Conservation (phyloP, 2,113 vertebrate species). For the Eubucco bourcierii region DNA sequence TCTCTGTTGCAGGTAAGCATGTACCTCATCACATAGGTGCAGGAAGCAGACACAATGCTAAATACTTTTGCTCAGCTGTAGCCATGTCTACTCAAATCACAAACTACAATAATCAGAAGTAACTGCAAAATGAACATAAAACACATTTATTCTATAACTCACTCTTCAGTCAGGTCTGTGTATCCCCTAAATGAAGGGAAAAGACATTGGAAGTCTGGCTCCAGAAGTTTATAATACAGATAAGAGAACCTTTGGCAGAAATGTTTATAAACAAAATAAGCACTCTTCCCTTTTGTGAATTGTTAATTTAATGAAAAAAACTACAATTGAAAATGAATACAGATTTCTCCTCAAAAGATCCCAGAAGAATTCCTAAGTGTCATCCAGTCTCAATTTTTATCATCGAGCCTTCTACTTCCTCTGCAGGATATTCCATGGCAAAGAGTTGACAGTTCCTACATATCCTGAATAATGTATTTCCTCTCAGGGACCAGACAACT, state of each 20-base stretch:
- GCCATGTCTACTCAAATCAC: not conserved
- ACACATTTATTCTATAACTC: not conserved
- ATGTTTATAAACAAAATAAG: not conserved
- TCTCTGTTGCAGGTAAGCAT: not conserved
- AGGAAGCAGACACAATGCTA: not conserved
- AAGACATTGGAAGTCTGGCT: not conserved
- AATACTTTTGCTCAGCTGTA: not conserved
- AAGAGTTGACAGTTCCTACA: not conserved
- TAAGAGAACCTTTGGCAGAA: not conserved
- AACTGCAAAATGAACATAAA: not conserved
- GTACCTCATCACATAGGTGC: not conserved
- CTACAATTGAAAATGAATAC: not conserved
- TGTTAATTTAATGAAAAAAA: not conserved
- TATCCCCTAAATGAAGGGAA: not conserved
- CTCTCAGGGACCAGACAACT: not conserved
- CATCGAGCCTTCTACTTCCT: not conserved
- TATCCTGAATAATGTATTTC: not conserved
- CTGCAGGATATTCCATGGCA: not conserved
- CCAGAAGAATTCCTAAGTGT: not conserved
- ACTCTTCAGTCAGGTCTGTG: not conserved
- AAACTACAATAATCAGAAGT: not conserved
- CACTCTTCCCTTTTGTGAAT: not conserved
- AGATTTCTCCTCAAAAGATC: not conserved
- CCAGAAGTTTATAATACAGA: not conserved
- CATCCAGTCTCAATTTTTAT: not conserved